A percentile compares a stretch with the other conserved stretches of the same genome.
Conservation (phyloP, 2,113 vertebrate species). For the Microcebus tavaratra region DNA sequence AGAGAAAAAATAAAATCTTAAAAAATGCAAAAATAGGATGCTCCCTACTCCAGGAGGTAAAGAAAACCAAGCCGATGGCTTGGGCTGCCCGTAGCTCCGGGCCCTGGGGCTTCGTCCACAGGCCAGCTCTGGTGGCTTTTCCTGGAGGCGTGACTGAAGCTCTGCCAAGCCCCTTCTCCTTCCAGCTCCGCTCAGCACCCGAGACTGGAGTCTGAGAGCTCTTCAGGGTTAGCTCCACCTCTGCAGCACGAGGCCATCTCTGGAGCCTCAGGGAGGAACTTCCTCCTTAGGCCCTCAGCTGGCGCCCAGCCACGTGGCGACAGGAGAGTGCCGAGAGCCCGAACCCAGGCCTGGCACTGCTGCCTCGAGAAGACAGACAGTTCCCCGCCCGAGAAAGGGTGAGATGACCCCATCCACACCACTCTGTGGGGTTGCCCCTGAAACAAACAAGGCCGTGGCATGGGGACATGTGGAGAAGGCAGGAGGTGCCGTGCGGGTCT, state of each 20-base stretch:
- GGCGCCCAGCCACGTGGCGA: background rate
- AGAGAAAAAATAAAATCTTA: background rate
- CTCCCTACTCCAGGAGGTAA: background rate
- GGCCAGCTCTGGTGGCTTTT: background rate
- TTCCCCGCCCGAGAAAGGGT: background rate
- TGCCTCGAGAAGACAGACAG: no score
- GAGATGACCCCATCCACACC: background rate
- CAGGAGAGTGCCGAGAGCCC: background rate
- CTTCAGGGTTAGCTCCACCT: fast-evolving
- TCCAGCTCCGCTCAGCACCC: background rate
- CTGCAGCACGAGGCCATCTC: background rate
- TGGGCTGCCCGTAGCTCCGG: background rate
- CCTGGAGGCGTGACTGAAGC: background rate
- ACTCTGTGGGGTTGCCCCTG: background rate
- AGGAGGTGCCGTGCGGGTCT: background rate
- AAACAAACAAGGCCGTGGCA: background rate
- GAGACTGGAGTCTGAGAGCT: background rate
- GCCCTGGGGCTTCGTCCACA: background rate
- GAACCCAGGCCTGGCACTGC: background rate
- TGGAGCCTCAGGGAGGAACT: background rate
- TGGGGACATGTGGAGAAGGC: background rate
- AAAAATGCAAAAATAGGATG: background rate
- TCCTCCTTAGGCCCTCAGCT: background rate
- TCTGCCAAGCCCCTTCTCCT: background rate
- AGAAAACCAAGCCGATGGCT: background rate